Evolutionary conservation across 2,113 vertebrate species (phyloP).

Genomic region (Halcyon senegalensis): DNA sequence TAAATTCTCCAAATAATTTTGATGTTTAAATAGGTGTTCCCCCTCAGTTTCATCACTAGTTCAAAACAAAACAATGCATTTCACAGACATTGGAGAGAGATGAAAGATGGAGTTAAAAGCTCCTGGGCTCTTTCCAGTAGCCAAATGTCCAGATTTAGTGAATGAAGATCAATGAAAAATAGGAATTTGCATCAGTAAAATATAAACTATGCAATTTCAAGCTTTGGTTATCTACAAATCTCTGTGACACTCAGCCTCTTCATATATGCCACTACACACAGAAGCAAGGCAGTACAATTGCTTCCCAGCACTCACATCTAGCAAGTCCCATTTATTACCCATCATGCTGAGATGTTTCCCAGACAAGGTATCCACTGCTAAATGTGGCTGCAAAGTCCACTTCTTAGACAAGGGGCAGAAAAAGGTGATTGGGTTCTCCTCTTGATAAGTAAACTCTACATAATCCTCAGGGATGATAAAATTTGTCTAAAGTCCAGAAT

Average conservation of each 20-base stretch:
- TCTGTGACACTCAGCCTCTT: neutral
- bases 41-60: neutral
- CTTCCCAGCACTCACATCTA: neutral
- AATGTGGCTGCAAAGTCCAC: conserved; percentile 50
- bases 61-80: neutral
- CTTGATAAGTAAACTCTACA: conserved; percentile 31
- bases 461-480: conserved; percentile 40
- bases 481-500: conserved; percentile 60
- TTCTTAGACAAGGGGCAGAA: neutral
- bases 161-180: conserved; percentile 36
- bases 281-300: neutral
- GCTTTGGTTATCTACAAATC: conserved; percentile 8
- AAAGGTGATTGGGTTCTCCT: conserved; percentile 1
- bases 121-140: neutral
- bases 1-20: neutral
- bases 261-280: neutral
- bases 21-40: neutral
- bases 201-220: neutral
- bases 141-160: conserved; percentile 25
- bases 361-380: neutral
- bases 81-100: neutral
- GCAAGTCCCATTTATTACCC: neutral
- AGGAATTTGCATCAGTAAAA: conserved; percentile 5
- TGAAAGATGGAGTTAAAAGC: neutral
- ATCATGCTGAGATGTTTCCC: neutral